Base-by-base conservation (phyloP, 2,888 invertebrate species). In the Drosophila rellima region DNA sequence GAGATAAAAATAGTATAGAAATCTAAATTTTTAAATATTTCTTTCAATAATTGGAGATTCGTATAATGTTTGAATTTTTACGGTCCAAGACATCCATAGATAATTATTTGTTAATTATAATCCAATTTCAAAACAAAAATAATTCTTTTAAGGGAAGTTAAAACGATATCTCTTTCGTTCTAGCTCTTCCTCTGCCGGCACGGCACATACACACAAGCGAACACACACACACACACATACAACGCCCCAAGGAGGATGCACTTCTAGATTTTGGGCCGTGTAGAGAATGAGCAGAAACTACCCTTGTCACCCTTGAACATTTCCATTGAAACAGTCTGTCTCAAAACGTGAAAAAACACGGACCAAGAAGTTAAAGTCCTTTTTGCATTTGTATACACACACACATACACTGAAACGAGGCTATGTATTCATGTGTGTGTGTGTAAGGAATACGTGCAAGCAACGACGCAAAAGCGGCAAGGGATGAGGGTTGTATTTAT, bases 401-500 rank as follows among this genome's bases (percentile, higher is more conserved):
- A 65, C 50, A 76, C 17, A 45, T 6, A 29, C 8, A 29, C 13
- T n/a, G n/a, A n/a, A n/a, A n/a, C n/a, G n/a, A n/a, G n/a, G n/a
- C n/a, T n/a, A n/a, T n/a, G n/a, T n/a, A n/a, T n/a, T n/a, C 31
- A 44, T 44, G 10, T 54, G 37, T 55, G 33, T 66, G 44, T 72
- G 59, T 63, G 59, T 48, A 42, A 39, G 54, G 45, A 69, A 31
- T 76, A 69, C 65, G 72, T 84, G 76, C 70, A 56, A 76, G 62
- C 45, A 65, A 79, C 71, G 70, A 74, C 85, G 82, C 70, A 89
- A 88, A 84, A 85, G 71, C 65, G 47, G 40, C 59, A 75, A 82
- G 88, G 89, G 88, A 88, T 85, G 89, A 89, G 89, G 88, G 85
- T 87, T 89, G 83, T 84, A 84, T 81, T 83, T 78, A 75, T 88